Evolutionary conservation across 2,888 invertebrate species (phyloP).

Genomic region (Urechis unicinctus): DNA sequence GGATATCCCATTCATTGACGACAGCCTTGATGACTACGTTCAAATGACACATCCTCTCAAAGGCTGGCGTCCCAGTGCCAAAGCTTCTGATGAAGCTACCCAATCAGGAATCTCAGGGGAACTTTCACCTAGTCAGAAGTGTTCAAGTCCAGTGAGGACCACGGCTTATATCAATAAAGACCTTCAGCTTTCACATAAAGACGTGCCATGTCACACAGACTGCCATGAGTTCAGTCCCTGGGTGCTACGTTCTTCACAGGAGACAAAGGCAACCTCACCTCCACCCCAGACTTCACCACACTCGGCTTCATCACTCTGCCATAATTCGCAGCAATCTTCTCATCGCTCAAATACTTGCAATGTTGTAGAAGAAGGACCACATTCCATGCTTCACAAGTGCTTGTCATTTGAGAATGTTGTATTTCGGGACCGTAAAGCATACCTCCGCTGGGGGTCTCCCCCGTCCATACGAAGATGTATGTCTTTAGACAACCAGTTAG

Average conservation of each 20-base stretch:
- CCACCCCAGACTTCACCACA: background rate
- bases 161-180: too few relatives aligned
- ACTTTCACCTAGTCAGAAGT: background rate
- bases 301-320: background rate
- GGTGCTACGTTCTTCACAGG: background rate
- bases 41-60: too few relatives aligned
- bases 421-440: constrained; percentile 10
- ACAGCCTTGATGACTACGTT: background rate
- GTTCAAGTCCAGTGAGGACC: background rate
- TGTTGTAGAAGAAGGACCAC: background rate
- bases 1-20: background rate
- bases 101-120: too few relatives aligned
- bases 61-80: background rate
- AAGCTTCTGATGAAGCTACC: background rate
- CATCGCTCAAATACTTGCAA: background rate
- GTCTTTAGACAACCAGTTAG: constrained; percentile 1
- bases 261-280: background rate
- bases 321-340: background rate
- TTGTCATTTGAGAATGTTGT: constrained; percentile 4
- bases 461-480: background rate
- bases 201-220: too few relatives aligned
- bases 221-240: too few relatives aligned
- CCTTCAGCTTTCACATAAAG: too few relatives aligned
- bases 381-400: background rate
- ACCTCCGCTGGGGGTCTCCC: too few relatives aligned